phyloP scores from a whole-genome alignment of 1,140 invertebrate species.

The Asbolus verrucosus region DNA sequence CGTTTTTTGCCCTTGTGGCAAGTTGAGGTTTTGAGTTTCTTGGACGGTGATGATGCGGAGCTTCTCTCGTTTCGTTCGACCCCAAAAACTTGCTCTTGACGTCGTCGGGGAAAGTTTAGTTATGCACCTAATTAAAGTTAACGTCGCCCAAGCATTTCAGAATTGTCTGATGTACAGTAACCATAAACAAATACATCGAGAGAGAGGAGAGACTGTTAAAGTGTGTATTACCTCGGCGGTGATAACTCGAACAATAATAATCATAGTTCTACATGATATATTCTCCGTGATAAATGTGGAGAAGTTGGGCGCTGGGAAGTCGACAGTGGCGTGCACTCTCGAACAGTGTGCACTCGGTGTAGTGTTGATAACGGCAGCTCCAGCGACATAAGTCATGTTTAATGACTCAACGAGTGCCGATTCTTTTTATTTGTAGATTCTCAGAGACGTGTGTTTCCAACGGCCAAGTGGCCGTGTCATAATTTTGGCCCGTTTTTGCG shows the following conservation, averaged over 20 bases:
- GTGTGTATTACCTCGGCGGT: slow-evolving; percentile 9
- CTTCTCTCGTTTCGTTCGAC: background rate
- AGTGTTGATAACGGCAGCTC: slow-evolving; percentile 44
- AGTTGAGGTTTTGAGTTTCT: background rate
- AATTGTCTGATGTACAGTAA: background rate
- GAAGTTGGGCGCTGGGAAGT: slow-evolving; percentile 11
- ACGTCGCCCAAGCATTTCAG: slow-evolving; percentile 5
- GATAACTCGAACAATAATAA: slow-evolving; percentile 43
- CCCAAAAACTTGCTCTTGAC: background rate
- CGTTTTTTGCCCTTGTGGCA: slow-evolving; percentile 10
- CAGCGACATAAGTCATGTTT: slow-evolving; percentile 44
- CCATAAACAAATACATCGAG: background rate
- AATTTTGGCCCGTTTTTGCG: slow-evolving; percentile 3
- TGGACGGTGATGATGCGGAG: too few species aligned
- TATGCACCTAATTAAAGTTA: slow-evolving; percentile 29
- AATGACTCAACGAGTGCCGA: slow-evolving; percentile 40
- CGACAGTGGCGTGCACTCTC: slow-evolving; percentile 25
- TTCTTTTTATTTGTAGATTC: slow-evolving; percentile 38
- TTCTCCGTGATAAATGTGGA: slow-evolving; percentile 43
- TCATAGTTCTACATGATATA: slow-evolving; percentile 46
- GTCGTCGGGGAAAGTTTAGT: background rate
- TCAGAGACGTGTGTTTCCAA: slow-evolving; percentile 43
- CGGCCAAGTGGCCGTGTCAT: slow-evolving; percentile 14
- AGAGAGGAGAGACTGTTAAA: slow-evolving; percentile 1
- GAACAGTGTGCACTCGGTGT: slow-evolving; percentile 44